Percentiles rank a stretch among this genome's conserved stretches.
Evolutionary conservation across 2,888 invertebrate species (phyloP).

Genomic region (Podotricha telesiphe): DNA sequence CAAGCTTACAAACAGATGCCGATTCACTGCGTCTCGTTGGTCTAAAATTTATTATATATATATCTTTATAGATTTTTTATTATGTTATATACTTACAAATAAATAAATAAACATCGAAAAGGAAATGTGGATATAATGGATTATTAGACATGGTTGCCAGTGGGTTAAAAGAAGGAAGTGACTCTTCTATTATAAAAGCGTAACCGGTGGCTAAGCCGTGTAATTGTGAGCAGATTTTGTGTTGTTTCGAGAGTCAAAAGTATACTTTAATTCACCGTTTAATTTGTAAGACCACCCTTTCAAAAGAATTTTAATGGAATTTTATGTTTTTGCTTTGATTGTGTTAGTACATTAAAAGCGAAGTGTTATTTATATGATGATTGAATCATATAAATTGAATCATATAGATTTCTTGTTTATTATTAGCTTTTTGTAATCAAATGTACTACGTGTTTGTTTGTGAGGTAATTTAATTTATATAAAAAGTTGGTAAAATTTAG

Average conservation of each 20-base stretch:
- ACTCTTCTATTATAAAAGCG: conserved; percentile 60
- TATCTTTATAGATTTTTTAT: too few species aligned
- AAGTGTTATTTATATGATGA: neutral
- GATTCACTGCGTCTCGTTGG: too few species aligned
- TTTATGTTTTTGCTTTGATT: conserved; percentile 42
- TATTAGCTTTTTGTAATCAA: too few species aligned
- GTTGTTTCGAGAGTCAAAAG: conserved; percentile 56
- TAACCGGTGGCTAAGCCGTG: conserved; percentile 52
- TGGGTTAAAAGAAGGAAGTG: conserved; percentile 63
- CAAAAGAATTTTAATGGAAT: conserved; percentile 37
- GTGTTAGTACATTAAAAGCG: conserved; percentile 56
- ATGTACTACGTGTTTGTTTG: too few species aligned
- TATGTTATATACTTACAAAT: too few species aligned
- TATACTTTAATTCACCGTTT: conserved; percentile 42
- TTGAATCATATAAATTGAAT: too few species aligned
- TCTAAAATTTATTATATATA: too few species aligned
- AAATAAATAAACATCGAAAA: neutral
- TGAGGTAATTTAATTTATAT: too few species aligned
- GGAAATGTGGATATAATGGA: conserved; percentile 23
- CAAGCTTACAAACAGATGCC: too few species aligned
- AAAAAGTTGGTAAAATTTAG: too few species aligned
- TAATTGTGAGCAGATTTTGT: conserved; percentile 67
- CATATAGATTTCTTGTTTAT: too few species aligned
- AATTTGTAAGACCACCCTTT: conserved; percentile 48
- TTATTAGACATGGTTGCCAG: conserved; percentile 37